These are phyloP conservation scores for Elanoides forficatus DNA, from an alignment of 2,113 vertebrate species.

Conservation along the genomic window DNA sequence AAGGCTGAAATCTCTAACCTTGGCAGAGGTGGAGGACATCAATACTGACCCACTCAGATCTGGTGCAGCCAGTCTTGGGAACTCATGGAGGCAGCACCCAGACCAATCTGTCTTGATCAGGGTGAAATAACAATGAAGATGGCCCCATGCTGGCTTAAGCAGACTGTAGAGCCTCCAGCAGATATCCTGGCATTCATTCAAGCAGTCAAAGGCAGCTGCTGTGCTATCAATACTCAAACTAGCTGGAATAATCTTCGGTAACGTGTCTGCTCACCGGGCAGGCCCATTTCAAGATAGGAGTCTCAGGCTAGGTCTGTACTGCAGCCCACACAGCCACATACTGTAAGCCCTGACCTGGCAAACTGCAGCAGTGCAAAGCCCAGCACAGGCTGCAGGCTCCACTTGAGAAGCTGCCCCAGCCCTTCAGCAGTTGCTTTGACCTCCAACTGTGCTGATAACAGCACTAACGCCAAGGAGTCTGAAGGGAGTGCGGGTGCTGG, in stretches of 20 bases:
- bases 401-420: background rate
- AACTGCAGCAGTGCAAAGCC: background rate
- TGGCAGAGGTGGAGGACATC: background rate
- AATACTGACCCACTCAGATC: background rate
- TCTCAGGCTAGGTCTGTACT: background rate
- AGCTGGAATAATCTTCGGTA: background rate
- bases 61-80: background rate
- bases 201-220: background rate
- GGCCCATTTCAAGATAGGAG: background rate
- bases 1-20: background rate
- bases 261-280: background rate
- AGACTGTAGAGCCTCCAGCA: background rate
- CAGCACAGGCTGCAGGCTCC: background rate
- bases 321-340: background rate
- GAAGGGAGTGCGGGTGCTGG: background rate
- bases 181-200: background rate
- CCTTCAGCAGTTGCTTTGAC: background rate
- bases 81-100: background rate
- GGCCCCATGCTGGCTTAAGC: background rate
- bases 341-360: accelerated
- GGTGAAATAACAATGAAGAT: background rate
- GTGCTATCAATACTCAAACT: background rate
- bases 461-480: background rate
- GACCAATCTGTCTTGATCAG: background rate
- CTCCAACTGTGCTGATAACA: background rate